Evolutionary conservation across 2,113 vertebrate genomes (phyloP), one percentile per base, ranked within the genome.

Genomic region (Chionis minor): DNA sequence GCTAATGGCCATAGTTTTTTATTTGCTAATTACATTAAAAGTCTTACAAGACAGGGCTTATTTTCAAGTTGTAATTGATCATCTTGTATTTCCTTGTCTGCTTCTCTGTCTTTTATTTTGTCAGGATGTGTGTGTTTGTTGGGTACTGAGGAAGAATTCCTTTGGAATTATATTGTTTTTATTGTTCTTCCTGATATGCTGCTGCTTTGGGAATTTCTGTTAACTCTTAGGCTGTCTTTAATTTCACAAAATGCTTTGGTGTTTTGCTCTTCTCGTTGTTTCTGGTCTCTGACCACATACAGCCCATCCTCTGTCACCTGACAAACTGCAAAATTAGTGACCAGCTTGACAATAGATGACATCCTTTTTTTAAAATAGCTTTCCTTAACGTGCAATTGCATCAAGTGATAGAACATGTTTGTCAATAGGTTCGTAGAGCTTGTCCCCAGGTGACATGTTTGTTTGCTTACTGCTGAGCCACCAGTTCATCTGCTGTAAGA

Each of bases 401-500:
- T 80, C 66, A 80, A 69, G 62, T 26, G 27, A 79, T 15, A 90
- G 47, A 81, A 87, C 5, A 7, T 19, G 33, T 18, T 10, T 59
- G 66, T 62, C 62, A 80, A 30, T 45, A 74, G 35, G 45, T 89
- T 95, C 59, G 23, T 63, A 82, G 45, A 88, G 26, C 26, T 72
- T 93, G 62, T 90, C 81, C 72, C 54, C 59, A 63, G 45, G 26
- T 77, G 58, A 84, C 51, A 61, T 55, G 51, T 92, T 91, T 81
- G 62, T 71, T 92, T 82, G 32, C 52, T 92, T 84, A 54, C 47
- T 91, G 81, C 74, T 93, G 91, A 94, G 89, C 81, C 67, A 85
- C 14, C 59, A 78, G 45, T 77, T 94, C 63, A 74, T 82, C 20
- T 27, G 42, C 51, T 92, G 13, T 55, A 86, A 93, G 72, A 66